Base-by-base conservation (phyloP, 2,888 invertebrate species). In the Stenodema calcarata region DNA sequence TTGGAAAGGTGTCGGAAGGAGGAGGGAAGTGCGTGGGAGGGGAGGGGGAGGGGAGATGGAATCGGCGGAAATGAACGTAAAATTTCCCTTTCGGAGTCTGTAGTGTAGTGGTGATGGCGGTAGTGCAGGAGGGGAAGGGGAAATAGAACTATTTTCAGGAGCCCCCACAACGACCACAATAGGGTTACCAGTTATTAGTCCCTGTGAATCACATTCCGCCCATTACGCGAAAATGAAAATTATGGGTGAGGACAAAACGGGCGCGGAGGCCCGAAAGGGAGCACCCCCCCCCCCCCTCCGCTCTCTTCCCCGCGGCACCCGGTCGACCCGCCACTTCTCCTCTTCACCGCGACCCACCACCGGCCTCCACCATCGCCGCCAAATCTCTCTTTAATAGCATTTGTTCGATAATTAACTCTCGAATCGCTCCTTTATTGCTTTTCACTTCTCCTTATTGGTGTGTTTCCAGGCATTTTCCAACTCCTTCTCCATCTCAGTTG, bases 151-250 rank as follows among this genome's bases (percentile, higher is more conserved):
- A 86, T 86, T 86, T 86, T 86, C 86, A 78, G 86, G 75, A 42
- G 79, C 41, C n/a, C 70, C 86, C 86, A 30, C 86, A 86, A 86
- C 73, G 79, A 86, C 86, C 86, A 86, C 86, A 86, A 86, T 79
- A 86, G 86, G 86, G 86, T 86, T 86, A 86, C 86, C 86, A 86
- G 86, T 86, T 86, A 86, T 86, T 86, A 86, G 86, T 78, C 86
- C 54, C 86, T 86, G 78, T 86, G 86, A 86, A 86, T 86, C 86
- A 78, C 86, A 86, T 86, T 86, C 86, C 54, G 42, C 78, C 86
- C 78, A 86, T 86, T 79, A 79, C 79, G 86, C 9, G 86, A 86
- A 86, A 86, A 86, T 86, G 86, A 86, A 86, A 86, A 86, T 86
- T 86, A 86, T 73, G 86, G 86, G 62, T 44, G 79, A 78, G 86